Evolutionary conservation across 2,888 invertebrate species (phyloP).

Genomic region (Malthinus seriepunctatus): DNA sequence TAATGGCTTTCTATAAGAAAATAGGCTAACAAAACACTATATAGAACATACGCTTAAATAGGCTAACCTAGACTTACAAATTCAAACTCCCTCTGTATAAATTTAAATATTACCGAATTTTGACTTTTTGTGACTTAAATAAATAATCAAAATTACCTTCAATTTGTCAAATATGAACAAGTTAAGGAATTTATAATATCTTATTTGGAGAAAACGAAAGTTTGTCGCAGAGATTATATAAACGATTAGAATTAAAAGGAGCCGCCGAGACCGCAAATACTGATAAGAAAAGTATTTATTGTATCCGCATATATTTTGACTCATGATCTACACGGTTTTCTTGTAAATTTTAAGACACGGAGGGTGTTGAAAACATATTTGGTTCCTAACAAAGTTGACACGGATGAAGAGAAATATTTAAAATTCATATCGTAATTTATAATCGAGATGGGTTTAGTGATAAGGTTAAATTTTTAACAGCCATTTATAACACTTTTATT

Average conservation of each 20-base stretch:
- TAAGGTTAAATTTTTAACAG: too few relatives aligned
- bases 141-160: slow-evolving; percentile 22
- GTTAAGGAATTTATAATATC: slow-evolving; percentile 24
- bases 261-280: slow-evolving; percentile 30
- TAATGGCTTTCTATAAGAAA: too few relatives aligned
- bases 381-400: background rate
- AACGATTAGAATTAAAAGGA: slow-evolving; percentile 24
- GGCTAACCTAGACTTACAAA: too few relatives aligned
- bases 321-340: slow-evolving; percentile 17
- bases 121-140: slow-evolving; percentile 13
- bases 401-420: background rate
- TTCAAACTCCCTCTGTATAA: too few relatives aligned
- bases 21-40: too few relatives aligned
- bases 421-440: background rate
- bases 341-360: slow-evolving; percentile 2
- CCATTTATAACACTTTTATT: background rate
- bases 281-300: slow-evolving; percentile 27
- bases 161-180: slow-evolving; percentile 25
- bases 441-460: background rate
- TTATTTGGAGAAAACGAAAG: slow-evolving; percentile 28
- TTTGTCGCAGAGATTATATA: slow-evolving; percentile 20
- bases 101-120: too few relatives aligned
- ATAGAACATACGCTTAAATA: too few relatives aligned
- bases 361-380: slow-evolving; percentile 10
- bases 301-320: slow-evolving; percentile 16